Evolutionary conservation across 2,113 vertebrate species (phyloP).

Genomic region (Lamprologus lemairii): DNA sequence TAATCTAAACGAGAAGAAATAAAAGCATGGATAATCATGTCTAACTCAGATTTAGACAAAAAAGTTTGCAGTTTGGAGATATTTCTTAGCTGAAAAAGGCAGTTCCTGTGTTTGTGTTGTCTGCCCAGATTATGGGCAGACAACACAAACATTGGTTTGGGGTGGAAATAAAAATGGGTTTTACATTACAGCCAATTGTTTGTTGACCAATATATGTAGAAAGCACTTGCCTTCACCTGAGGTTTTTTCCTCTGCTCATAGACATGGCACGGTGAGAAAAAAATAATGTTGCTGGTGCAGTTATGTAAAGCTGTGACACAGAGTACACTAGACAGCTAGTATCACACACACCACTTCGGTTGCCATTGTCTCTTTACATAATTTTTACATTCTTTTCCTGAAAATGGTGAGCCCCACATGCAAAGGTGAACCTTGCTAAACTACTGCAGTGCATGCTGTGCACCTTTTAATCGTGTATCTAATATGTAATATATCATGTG

Average conservation of each 20-base stretch:
- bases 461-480: neutral
- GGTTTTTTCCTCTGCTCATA: neutral
- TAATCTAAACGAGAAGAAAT: neutral
- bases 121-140: neutral
- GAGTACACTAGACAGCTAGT: neutral
- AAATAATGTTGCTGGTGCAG: neutral
- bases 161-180: neutral
- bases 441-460: neutral
- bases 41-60: neutral
- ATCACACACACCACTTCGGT: rapidly evolving
- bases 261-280: neutral
- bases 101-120: neutral
- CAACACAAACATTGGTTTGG: neutral
- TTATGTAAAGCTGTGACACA: neutral
- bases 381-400: neutral
- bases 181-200: neutral
- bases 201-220: neutral
- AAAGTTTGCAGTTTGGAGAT: rapidly evolving
- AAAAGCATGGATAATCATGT: neutral
- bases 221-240: neutral
- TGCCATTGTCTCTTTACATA: neutral
- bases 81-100: neutral
- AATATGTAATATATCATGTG: neutral
- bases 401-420: neutral
- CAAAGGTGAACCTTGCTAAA: neutral